phyloP scores from a whole-genome alignment of 37 sponge, comb jelly and placozoan genomes.

The Axinella damicornis region DNA sequence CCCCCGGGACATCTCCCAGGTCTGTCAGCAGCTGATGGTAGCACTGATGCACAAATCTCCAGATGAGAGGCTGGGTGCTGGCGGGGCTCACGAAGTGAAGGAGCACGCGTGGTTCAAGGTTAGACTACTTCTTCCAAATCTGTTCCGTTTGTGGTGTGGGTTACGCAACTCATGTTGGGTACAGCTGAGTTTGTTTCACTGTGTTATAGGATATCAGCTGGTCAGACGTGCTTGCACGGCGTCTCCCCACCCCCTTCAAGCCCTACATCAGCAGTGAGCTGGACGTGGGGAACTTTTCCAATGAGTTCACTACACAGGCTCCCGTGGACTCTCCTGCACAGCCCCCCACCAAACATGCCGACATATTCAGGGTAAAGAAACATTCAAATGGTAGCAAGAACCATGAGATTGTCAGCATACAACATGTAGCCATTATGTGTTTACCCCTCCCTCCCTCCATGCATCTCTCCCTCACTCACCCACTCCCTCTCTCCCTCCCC shows the following conservation, averaged over 20 bases:
- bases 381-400: background rate
- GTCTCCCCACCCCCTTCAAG: conserved; percentile 82
- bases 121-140: background rate
- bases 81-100: conserved; percentile 86
- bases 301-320: conserved; percentile 88
- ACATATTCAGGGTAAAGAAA: conserved; percentile 80
- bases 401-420: too few species aligned
- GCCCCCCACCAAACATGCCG: conserved; percentile 65
- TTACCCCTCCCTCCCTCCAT: background rate
- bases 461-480: too few species aligned
- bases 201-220: conserved; percentile 39
- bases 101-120: conserved; percentile 92
- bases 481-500: background rate
- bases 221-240: conserved; percentile 72
- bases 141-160: background rate
- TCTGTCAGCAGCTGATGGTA: conserved; percentile 54
- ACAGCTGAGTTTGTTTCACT: background rate
- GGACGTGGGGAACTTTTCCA: conserved; percentile 94
- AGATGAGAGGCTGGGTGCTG: conserved; percentile 72
- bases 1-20: conserved; percentile 52
- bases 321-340: conserved; percentile 92
- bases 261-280: conserved; percentile 83
- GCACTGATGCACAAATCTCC: conserved; percentile 83
- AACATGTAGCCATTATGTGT: background rate
- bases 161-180: background rate